phyloP scores from a whole-genome alignment of 2,797 vertebrate genomes.

The Sardinella longiceps region DNA sequence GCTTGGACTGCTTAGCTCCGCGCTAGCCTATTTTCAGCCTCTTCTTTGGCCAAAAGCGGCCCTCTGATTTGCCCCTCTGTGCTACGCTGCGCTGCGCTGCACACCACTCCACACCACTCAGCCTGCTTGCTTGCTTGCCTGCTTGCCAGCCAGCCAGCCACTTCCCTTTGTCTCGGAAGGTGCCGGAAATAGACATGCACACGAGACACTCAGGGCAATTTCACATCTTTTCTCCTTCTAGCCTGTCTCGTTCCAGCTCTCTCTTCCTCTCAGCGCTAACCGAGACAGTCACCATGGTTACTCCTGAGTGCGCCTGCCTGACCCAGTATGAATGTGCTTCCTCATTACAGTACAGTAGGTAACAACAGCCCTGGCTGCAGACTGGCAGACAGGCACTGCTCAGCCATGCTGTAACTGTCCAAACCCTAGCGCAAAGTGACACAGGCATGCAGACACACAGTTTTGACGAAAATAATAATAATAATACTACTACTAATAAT shows the following conservation, averaged over 20 bases:
- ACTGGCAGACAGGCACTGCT: background rate
- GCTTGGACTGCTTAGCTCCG: background rate
- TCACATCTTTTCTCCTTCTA: background rate
- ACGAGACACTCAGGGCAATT: background rate
- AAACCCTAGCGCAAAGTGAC: background rate
- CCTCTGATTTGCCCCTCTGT: background rate
- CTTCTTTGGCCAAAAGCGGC: background rate
- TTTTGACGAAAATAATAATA: background rate
- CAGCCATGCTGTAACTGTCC: background rate
- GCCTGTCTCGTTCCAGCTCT: background rate
- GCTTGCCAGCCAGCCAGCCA: background rate
- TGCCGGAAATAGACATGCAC: conserved; percentile 12
- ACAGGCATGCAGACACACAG: background rate
- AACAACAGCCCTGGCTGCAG: background rate
- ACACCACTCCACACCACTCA: no score
- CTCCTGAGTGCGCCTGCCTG: conserved; percentile 16
- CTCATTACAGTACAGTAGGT: background rate
- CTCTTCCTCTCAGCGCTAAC: conserved; percentile 9
- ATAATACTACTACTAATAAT: no score
- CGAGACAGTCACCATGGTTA: conserved; percentile 16
- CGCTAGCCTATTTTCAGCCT: background rate
- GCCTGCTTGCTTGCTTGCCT: no score
- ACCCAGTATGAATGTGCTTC: background rate
- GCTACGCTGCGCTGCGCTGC: background rate
- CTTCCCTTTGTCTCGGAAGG: conserved; percentile 12